These are phyloP conservation scores for Rotaria magnacalcarata DNA, from an alignment of 2,888 invertebrate genomes.

Conservation along the genomic window DNA sequence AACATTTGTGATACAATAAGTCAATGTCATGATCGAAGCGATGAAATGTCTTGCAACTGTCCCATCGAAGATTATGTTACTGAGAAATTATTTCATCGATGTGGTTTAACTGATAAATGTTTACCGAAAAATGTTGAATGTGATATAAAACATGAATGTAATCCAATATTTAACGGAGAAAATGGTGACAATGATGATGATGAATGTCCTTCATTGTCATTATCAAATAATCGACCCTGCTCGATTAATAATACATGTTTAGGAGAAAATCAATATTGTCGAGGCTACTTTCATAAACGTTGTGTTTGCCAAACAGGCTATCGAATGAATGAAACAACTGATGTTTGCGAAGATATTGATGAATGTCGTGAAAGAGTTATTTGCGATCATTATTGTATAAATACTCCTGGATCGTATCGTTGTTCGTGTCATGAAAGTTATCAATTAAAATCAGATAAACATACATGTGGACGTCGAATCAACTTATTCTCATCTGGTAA, in stretches of 20 bases:
- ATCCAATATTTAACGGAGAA: not conserved
- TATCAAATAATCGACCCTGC: not conserved
- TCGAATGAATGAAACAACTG: slow-evolving; percentile 39
- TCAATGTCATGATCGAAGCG: slow-evolving; percentile 32
- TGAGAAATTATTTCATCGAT: not conserved
- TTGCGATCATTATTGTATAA: slow-evolving; percentile 46
- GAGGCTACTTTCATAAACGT: not conserved
- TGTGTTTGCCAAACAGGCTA: slow-evolving; percentile 41
- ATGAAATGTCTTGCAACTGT: slow-evolving; percentile 19
- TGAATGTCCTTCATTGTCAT: not conserved
- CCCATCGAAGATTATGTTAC: not conserved
- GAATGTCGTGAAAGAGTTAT: slow-evolving; percentile 34
- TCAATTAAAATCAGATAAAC: slow-evolving; percentile 43
- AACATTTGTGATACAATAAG: slow-evolving; percentile 13
- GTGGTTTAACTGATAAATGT: slow-evolving; percentile 23
- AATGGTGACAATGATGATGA: not conserved
- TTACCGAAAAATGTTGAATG: slow-evolving; percentile 1
- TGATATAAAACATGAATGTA: not conserved
- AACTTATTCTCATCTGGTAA: not conserved
- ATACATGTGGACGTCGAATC: slow-evolving; percentile 24
- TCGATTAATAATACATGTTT: not conserved
- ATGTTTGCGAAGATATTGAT: slow-evolving; percentile 27
- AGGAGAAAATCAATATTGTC: slow-evolving; percentile 9
- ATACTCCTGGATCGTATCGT: slow-evolving; percentile 42
- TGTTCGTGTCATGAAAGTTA: slow-evolving; percentile 43